phyloP scores from a whole-genome alignment of 2,888 invertebrate genomes.

The Hymenopus coronatus region DNA sequence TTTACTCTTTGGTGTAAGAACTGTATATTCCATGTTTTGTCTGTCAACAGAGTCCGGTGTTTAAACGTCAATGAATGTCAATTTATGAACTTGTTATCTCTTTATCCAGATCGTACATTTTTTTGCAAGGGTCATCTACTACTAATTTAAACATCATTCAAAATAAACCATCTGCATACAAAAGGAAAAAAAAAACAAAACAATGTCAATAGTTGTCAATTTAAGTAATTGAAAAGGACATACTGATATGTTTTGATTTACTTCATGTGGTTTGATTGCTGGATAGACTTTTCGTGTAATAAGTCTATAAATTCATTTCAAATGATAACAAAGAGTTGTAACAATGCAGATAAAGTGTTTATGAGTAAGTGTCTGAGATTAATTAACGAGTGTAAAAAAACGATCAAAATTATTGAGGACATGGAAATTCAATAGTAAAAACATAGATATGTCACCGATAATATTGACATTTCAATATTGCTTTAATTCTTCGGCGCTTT shows the following conservation, averaged over 20 bases:
- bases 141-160: too few species aligned
- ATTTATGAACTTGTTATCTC: too few species aligned
- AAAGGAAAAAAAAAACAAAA: not conserved
- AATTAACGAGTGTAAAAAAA: not conserved
- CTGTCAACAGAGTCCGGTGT: too few species aligned
- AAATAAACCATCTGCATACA: too few species aligned
- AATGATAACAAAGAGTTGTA: not conserved
- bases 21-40: too few species aligned
- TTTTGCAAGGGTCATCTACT: too few species aligned
- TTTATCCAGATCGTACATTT: too few species aligned
- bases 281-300: not conserved
- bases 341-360: not conserved
- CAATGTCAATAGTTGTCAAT: not conserved
- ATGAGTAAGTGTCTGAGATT: not conserved
- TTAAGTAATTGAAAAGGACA: not conserved
- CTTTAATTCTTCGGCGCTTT: too few species aligned
- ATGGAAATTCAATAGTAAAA: not conserved
- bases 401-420: not conserved
- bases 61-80: too few species aligned
- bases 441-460: not conserved
- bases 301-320: not conserved
- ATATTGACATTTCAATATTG: not conserved
- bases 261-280: not conserved
- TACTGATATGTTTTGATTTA: not conserved
- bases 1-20: too few species aligned